Base-by-base conservation (phyloP, 2,888 invertebrate genomes). In the Drosophila putrida region DNA sequence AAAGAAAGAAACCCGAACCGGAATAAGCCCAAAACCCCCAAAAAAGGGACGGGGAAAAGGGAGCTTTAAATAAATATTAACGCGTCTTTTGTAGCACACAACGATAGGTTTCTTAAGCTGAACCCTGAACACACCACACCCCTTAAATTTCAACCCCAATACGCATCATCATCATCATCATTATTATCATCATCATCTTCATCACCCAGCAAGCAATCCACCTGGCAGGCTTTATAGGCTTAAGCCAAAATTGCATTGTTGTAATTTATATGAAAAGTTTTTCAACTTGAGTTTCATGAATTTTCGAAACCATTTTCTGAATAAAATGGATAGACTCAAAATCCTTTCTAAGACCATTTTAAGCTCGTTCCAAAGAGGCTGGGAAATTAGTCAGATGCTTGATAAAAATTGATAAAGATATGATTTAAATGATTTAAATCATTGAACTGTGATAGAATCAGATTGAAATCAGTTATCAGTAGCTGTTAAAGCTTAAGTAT, bases 251-350 rank as follows among this genome's bases (percentile, higher is more conserved):
- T 76, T 72, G 77, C 80, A 78, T 78, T 78, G 78, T 80, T 75
- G 82, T 86, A 82, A 87, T 83, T 82, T 82, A 86, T 82, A 81
- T 81, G 87, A 78, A 87, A 82, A 87, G 67, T 87, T 87, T 73
- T 13, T 67, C 46, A 49, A 51, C 49, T 73, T 69, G 63, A 67
- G 61, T 59, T 75, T 67, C 31, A 36, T 59, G 31, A 58, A 66
- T 50, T 59, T 49, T 31, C 10, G 31, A 51, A 54, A 59, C 49
- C 41, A 43, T 41, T 2, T 41, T 2, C 20, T 49, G 31, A 59
- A 59, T 59, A n/a, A n/a, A n/a, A n/a, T 28, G 49, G 58, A 10
- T 57, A 27, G 38, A 35, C 27, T 28, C 20, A 13, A 47, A 62
- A 46, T 38, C 47, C 54, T 20, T 20, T 6, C 33, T 39, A 47